phyloP scores from a whole-genome alignment of 2,888 invertebrate species.

The Boloria selene region DNA sequence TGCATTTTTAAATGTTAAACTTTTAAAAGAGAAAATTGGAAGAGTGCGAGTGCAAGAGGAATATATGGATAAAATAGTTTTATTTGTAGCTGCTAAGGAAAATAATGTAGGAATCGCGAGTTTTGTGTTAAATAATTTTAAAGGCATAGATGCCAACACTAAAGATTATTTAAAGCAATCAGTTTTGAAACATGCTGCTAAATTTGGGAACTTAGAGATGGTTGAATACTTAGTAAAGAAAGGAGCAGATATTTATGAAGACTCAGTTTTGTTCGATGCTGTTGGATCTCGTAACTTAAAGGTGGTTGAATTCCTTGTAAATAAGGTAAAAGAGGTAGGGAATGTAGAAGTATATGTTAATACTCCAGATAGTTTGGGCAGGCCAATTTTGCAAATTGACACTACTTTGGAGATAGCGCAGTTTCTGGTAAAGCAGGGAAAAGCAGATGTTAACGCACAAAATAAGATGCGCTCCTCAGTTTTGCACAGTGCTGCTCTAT shows the following conservation, averaged over 20 bases:
- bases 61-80: background rate
- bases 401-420: background rate
- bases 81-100: background rate
- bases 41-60: constrained; percentile 6
- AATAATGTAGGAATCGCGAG: background rate
- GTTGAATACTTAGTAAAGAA: background rate
- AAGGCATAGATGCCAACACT: background rate
- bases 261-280: background rate
- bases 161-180: too few species aligned
- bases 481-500: constrained; percentile 1
- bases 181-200: too few species aligned
- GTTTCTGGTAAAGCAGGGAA: background rate
- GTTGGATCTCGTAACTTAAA: background rate
- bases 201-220: background rate
- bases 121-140: constrained; percentile 1
- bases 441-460: background rate
- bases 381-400: too few species aligned
- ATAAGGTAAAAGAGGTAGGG: background rate
- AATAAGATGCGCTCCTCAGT: background rate
- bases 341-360: background rate
- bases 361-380: too few species aligned
- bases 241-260: background rate
- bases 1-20: constrained; percentile 8
- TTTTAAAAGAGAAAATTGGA: constrained; percentile 2
- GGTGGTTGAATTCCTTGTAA: background rate